phyloP scores from a whole-genome alignment of 2,888 invertebrate species.

The Eutolmus rufibarbis region DNA sequence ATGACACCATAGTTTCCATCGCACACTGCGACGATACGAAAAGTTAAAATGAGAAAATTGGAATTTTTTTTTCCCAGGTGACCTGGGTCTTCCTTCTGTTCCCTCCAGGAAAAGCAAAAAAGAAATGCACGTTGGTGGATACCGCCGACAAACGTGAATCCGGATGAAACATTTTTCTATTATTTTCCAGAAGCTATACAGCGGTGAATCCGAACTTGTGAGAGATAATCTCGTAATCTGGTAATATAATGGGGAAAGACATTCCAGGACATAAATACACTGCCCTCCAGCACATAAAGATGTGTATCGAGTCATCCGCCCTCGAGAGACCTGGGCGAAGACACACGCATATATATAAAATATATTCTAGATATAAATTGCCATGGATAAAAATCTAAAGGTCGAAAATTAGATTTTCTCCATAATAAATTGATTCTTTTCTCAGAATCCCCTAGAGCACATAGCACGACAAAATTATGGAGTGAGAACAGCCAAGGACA shows the following conservation, averaged over 20 bases:
- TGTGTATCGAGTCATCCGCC: neutral
- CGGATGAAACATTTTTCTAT: neutral
- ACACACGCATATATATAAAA: neutral
- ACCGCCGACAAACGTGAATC: neutral
- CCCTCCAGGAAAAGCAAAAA: neutral
- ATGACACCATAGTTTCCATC: neutral
- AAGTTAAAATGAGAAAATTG: constrained; percentile 28
- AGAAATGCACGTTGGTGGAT: neutral
- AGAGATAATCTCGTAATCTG: constrained; percentile 32
- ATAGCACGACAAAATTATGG: neutral
- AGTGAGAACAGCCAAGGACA: neutral
- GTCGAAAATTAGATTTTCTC: constrained; percentile 16
- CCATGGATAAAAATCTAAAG: constrained; percentile 7
- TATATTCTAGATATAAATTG: neutral
- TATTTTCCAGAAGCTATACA: constrained; percentile 1
- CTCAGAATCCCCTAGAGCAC: neutral
- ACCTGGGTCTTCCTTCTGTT: neutral
- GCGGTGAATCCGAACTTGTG: constrained; percentile 7
- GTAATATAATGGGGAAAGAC: constrained; percentile 7
- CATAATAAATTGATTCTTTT: constrained; percentile 14
- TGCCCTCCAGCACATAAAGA: neutral
- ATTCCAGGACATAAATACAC: constrained; percentile 1
- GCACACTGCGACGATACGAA: neutral
- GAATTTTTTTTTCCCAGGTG: neutral
- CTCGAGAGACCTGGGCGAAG: neutral